These are phyloP conservation scores for Gavialis gangeticus DNA, from an alignment of 2,113 vertebrate genomes.

Conservation along the genomic window DNA sequence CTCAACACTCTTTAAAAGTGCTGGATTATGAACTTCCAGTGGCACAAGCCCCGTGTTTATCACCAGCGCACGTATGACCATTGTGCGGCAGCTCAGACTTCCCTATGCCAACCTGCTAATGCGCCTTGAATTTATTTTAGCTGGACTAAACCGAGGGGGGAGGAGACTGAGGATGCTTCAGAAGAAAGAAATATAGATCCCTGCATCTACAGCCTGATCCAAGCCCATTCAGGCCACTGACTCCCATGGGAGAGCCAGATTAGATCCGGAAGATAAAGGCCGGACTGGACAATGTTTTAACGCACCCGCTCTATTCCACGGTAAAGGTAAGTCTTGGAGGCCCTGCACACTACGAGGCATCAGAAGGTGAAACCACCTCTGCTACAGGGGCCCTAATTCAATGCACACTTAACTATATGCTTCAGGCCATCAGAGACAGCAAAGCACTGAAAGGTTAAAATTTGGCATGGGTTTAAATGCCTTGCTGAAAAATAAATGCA, in stretches of 20 bases:
- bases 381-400: background rate
- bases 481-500: background rate
- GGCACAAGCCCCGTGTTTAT: rapidly evolving
- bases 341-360: background rate
- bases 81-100: background rate
- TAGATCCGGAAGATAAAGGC: background rate
- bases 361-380: background rate
- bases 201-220: background rate
- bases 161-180: rapidly evolving
- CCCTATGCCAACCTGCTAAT: background rate
- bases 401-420: background rate
- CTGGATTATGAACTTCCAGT: background rate
- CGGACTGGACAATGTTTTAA: background rate
- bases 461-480: background rate
- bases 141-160: background rate
- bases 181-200: rapidly evolving
- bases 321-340: background rate
- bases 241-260: background rate
- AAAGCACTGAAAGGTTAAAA: background rate
- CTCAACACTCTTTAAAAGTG: background rate
- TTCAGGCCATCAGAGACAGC: background rate
- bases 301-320: background rate
- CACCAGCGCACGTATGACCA: rapidly evolving
- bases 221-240: background rate
- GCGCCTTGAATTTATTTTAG: background rate